Conservation (phyloP, 2,113 vertebrate species). For the Coracopsis vasa region DNA sequence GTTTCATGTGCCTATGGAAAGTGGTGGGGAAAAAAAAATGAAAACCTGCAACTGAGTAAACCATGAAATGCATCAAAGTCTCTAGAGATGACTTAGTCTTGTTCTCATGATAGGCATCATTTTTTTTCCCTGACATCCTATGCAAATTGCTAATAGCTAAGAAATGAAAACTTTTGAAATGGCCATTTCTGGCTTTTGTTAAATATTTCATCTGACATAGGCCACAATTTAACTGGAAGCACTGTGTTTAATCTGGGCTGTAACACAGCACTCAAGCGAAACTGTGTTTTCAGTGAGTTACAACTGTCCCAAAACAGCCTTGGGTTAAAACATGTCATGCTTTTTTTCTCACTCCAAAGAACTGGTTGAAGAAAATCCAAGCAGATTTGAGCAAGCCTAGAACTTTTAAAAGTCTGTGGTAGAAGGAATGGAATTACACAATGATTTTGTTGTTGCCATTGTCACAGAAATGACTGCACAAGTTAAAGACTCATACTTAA, state of each 20-base stretch:
- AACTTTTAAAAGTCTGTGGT: background rate
- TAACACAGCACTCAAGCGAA: background rate
- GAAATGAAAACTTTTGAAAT: slow-evolving; percentile 44
- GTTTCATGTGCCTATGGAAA: slow-evolving; percentile 21
- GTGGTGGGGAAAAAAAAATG: slow-evolving; percentile 21
- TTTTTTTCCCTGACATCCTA: slow-evolving; percentile 37
- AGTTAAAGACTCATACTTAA: background rate
- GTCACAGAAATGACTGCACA: background rate
- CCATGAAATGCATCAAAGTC: slow-evolving; percentile 16
- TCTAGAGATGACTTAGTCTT: slow-evolving; percentile 31
- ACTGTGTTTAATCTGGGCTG: background rate
- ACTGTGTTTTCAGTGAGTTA: slow-evolving; percentile 1
- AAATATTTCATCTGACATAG: slow-evolving; percentile 36
- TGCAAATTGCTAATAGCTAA: slow-evolving; percentile 48
- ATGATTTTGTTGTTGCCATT: background rate
- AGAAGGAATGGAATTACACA: background rate
- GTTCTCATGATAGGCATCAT: background rate
- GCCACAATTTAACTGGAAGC: background rate
- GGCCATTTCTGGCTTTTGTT: slow-evolving; percentile 11
- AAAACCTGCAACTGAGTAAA: slow-evolving; percentile 46
- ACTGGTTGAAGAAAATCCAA: slow-evolving; percentile 19
- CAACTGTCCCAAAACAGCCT: slow-evolving; percentile 31
- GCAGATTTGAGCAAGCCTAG: background rate
- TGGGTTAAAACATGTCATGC: slow-evolving; percentile 32
- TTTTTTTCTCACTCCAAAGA: background rate